A percentile compares a stretch with the other conserved stretches of the same genome.
Evolutionary conservation across 2,797 vertebrate species (phyloP).

Genomic region (Xyrichtys novacula): DNA sequence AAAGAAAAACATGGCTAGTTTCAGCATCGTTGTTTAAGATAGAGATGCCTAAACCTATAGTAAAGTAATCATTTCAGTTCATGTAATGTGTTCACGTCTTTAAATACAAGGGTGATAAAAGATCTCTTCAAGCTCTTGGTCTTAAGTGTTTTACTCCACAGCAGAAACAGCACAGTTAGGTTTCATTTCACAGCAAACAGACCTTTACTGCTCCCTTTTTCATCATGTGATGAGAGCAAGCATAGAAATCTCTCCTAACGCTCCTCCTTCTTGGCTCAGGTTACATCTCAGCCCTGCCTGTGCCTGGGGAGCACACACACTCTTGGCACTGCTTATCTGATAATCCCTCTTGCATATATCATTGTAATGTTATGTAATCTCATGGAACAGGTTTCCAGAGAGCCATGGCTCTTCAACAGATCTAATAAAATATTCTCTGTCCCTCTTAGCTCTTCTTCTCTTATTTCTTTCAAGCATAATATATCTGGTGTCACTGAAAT

Average conservation of each 20-base stretch:
- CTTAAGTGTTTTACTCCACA: constrained; percentile 1
- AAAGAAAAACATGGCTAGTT: constrained; percentile 4
- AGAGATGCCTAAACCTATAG: neutral
- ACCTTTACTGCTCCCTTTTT: constrained; percentile 21
- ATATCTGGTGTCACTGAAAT: constrained; percentile 3
- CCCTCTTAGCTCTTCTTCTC: neutral
- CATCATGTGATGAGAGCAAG: constrained; percentile 34
- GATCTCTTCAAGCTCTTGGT: neutral
- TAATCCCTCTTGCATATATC: constrained; percentile 61
- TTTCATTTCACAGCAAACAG: constrained; percentile 77
- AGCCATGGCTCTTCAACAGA: constrained; percentile 8
- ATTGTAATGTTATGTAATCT: constrained; percentile 69
- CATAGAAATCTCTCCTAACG: constrained; percentile 34
- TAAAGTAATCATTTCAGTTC: neutral
- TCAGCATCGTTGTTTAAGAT: neutral
- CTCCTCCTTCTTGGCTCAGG: constrained; percentile 57
- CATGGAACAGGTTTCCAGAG: constrained; percentile 51
- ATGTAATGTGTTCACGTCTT: neutral
- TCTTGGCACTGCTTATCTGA: constrained; percentile 62
- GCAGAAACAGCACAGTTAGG: constrained; percentile 41
- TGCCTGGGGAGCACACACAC: constrained; percentile 50
- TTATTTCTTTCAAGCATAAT: constrained; percentile 3
- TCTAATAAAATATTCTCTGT: neutral
- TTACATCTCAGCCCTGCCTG: constrained; percentile 52
- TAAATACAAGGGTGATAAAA: neutral